These are phyloP conservation scores for Varecia variegata DNA, from an alignment of 2,797 vertebrate genomes.

Conservation along the genomic window DNA sequence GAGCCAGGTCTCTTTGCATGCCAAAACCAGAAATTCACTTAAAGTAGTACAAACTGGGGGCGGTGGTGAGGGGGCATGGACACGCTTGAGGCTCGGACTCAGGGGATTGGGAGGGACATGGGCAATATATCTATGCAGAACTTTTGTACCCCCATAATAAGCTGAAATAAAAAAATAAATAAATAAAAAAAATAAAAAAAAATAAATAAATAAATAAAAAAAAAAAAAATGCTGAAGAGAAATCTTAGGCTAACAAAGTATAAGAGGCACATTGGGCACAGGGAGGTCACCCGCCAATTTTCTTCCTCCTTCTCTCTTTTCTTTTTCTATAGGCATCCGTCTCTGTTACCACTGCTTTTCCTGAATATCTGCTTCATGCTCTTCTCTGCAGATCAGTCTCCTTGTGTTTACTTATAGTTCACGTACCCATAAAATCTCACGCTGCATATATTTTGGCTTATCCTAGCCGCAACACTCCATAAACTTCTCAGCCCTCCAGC, in stretches of 20 bases:
- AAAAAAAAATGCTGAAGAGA: not conserved
- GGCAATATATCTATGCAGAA: too few relatives aligned
- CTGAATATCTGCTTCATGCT: not conserved
- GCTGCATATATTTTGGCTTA: not conserved
- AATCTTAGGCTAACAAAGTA: not conserved
- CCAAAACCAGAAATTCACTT: not conserved
- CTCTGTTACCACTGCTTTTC: not conserved
- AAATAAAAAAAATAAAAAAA: too few relatives aligned
- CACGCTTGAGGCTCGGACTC: too few relatives aligned
- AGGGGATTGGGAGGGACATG: too few relatives aligned
- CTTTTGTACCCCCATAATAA: too few relatives aligned
- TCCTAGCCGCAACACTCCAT: not conserved
- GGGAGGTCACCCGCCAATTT: not conserved
- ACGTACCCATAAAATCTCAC: not conserved
- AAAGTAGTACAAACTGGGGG: not conserved
- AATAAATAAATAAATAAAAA: too few relatives aligned
- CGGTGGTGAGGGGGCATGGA: accelerated
- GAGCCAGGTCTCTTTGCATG: not conserved
- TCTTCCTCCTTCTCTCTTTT: not conserved
- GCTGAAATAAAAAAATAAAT: too few relatives aligned
- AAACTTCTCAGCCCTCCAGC: not conserved
- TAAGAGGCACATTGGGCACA: not conserved
- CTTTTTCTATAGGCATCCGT: not conserved
- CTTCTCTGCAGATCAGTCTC: not conserved
- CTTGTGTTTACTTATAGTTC: not conserved